A percentile compares a stretch with the other conserved stretches of the same genome.
Evolutionary conservation across 2,113 vertebrate species (phyloP).

Genomic region (Columba janthina): DNA sequence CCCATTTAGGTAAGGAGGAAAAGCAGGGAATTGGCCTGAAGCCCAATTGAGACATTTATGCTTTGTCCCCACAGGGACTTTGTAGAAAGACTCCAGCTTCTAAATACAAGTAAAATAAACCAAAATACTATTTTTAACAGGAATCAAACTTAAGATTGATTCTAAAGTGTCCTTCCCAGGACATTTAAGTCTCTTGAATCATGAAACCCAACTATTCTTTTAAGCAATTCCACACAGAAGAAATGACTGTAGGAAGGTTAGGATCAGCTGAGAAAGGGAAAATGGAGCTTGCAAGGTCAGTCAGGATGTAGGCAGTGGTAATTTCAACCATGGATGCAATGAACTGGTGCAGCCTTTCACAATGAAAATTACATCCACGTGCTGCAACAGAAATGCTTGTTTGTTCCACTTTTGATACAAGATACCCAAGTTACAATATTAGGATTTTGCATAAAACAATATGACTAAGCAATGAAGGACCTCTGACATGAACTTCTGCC

Average conservation of each 20-base stretch:
- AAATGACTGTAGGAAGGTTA: not conserved
- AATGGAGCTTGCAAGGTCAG: not conserved
- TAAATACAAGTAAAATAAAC: not conserved
- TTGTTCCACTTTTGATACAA: not conserved
- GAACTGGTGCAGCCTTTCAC: not conserved
- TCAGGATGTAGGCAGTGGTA: not conserved
- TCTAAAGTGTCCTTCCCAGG: not conserved
- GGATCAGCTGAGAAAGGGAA: not conserved
- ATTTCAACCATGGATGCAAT: not conserved
- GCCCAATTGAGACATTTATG: accelerated
- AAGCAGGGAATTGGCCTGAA: not conserved
- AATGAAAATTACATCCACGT: not conserved
- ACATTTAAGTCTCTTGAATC: not conserved
- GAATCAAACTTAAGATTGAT: not conserved
- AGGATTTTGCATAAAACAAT: not conserved
- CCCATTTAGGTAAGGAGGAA: not conserved
- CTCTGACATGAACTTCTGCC: not conserved
- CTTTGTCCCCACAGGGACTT: not conserved
- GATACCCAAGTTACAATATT: not conserved
- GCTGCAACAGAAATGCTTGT: not conserved
- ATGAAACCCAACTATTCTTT: not conserved
- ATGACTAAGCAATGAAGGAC: not conserved
- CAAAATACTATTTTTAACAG: not conserved
- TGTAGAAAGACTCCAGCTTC: not conserved
- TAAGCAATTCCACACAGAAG: not conserved